A percentile compares a stretch with the other conserved stretches of the same genome.
Evolutionary conservation across 37 sponge, comb jelly and placozoan species (phyloP).

Genomic region (Corticium candelabrum): DNA sequence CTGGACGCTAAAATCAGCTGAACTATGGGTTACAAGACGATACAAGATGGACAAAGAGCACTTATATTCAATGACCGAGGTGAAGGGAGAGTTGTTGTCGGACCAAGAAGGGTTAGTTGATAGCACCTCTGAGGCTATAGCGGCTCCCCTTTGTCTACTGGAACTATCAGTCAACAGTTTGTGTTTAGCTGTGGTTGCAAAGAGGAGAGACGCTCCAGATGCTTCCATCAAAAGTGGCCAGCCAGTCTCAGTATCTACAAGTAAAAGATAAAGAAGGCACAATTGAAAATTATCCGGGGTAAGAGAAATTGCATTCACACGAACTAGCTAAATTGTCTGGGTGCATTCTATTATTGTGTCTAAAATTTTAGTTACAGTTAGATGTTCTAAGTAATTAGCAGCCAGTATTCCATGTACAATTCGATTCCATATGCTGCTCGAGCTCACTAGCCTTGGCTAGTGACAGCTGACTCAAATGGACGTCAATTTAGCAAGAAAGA

Average conservation of each 20-base stretch:
- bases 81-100: constrained; percentile 27
- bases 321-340: not conserved
- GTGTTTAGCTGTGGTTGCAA: constrained; percentile 34
- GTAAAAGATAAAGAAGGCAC: constrained; percentile 43
- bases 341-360: too few relatives aligned
- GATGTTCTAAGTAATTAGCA: too few relatives aligned
- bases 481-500: too few relatives aligned
- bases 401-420: too few relatives aligned
- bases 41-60: constrained; percentile 49
- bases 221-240: constrained; percentile 34
- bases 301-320: not conserved
- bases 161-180: not conserved
- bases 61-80: constrained; percentile 43
- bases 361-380: too few relatives aligned
- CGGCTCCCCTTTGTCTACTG: not conserved
- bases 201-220: constrained; percentile 24
- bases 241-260: constrained; percentile 55
- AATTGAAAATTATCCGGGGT: constrained; percentile 52
- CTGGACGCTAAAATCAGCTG: too few relatives aligned
- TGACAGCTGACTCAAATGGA: too few relatives aligned
- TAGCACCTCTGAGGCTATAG: too few relatives aligned
- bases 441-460: too few relatives aligned
- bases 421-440: too few relatives aligned
- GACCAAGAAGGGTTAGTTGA: constrained; percentile 58
- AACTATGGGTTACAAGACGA: constrained; percentile 46